These are phyloP conservation scores for Hydrozoanthus gracilis DNA, from an alignment of 92 coral and sea anemone genomes.

Conservation along the genomic window DNA sequence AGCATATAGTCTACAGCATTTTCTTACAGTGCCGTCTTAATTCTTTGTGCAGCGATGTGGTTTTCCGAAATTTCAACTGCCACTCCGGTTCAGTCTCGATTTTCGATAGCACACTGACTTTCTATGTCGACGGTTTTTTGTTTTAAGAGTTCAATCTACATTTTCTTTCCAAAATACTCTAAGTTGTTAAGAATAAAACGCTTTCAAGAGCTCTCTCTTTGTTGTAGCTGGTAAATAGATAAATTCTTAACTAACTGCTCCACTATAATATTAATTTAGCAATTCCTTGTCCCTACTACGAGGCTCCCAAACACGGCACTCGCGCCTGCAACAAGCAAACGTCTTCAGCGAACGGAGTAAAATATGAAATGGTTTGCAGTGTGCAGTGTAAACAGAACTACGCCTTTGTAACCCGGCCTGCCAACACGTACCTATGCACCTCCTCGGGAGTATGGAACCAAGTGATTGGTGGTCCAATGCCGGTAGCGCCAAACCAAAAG, in stretches of 20 bases:
- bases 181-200: too few species aligned
- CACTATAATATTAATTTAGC: slow-evolving; percentile 49
- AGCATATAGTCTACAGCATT: too few species aligned
- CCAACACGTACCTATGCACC: slow-evolving; percentile 74
- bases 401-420: slow-evolving; percentile 69
- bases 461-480: slow-evolving; percentile 49
- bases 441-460: slow-evolving; percentile 85
- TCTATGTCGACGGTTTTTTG: too few species aligned
- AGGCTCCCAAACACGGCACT: slow-evolving; percentile 80
- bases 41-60: too few species aligned
- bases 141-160: too few species aligned
- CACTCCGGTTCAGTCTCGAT: too few species aligned
- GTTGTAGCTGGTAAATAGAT: background rate
- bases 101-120: too few species aligned
- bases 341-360: slow-evolving; percentile 60
- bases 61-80: too few species aligned
- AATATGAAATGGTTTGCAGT: slow-evolving; percentile 84
- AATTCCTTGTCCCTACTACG: slow-evolving; percentile 80
- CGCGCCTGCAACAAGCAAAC: slow-evolving; percentile 84
- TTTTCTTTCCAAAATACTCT: too few species aligned
- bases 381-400: slow-evolving; percentile 85
- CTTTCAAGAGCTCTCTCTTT: background rate
- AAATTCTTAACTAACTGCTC: background rate
- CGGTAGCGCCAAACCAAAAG: slow-evolving; percentile 56
- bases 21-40: too few species aligned